phyloP scores from a whole-genome alignment of 2,797 vertebrate genomes.

The Babyrousa celebensis region DNA sequence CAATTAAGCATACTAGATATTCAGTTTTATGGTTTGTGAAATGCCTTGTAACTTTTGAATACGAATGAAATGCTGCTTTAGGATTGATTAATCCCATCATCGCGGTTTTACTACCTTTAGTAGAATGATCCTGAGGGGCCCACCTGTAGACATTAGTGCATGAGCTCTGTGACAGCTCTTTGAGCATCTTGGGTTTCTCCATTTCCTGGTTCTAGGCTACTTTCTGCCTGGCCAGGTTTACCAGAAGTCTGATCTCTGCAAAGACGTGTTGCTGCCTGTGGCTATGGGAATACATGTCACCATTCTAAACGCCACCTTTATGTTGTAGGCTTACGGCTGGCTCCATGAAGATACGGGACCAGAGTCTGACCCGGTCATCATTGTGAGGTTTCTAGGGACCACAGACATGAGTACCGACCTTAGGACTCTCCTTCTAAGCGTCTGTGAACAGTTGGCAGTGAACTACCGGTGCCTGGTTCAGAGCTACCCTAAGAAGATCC shows the following conservation, averaged over 20 bases:
- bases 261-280: neutral
- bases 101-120: neutral
- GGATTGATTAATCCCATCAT: neutral
- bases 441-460: constrained; percentile 98
- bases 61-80: neutral
- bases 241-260: neutral
- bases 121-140: neutral
- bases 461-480: constrained; percentile 98
- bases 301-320: constrained; percentile 81
- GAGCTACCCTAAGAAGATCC: constrained; percentile 98
- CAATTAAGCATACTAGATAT: neutral
- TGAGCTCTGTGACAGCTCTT: neutral
- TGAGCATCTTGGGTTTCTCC: neutral
- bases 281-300: neutral
- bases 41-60: neutral
- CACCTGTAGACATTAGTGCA: neutral
- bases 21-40: neutral
- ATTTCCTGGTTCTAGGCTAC: neutral
- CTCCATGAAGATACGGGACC: constrained; percentile 98
- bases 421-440: constrained; percentile 96
- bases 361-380: constrained; percentile 97
- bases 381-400: constrained; percentile 97
- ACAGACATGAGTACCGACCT: constrained; percentile 96
- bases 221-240: neutral
- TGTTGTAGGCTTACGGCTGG: constrained; percentile 97